Conservation (phyloP, 2,888 invertebrate genomes). For the Electrophaes corylata region DNA sequence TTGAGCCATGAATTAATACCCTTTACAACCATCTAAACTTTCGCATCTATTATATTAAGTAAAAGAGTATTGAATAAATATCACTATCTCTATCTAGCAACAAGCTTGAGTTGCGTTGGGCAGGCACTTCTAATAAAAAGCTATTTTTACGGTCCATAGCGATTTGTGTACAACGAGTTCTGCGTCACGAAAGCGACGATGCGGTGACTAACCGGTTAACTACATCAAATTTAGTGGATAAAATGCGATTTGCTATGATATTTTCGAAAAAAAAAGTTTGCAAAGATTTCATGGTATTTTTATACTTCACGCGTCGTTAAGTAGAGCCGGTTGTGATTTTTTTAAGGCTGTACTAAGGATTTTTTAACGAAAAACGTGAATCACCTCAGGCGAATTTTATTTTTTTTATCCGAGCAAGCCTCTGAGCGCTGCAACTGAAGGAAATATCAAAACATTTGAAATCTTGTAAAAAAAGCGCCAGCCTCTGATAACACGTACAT, state of each 20-base stretch:
- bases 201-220: conserved; percentile 37
- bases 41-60: too few relatives aligned
- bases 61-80: not conserved
- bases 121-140: conserved; percentile 27
- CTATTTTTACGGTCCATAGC: conserved; percentile 31
- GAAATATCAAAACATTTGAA: too few relatives aligned
- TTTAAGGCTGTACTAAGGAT: not conserved
- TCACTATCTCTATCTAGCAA: conserved; percentile 2
- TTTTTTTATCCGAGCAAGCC: too few relatives aligned
- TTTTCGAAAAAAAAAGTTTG: conserved; percentile 9
- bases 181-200: conserved; percentile 32
- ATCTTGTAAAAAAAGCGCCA: too few relatives aligned
- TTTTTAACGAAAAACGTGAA: not conserved
- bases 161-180: conserved; percentile 25
- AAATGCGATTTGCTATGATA: conserved; percentile 19
- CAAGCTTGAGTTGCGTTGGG: conserved; percentile 10
- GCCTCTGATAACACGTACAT: too few relatives aligned
- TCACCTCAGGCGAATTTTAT: not conserved
- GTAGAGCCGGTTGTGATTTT: not conserved
- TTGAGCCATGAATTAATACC: too few relatives aligned
- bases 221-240: conserved; percentile 26
- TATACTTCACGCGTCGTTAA: conserved; percentile 6
- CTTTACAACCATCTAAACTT: too few relatives aligned
- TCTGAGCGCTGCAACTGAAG: too few relatives aligned
- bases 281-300: conserved; percentile 12